Percentiles rank a stretch among this genome's conserved stretches.
Evolutionary conservation across 2,797 vertebrate genomes (phyloP).

Genomic region (Xenopus petersii): DNA sequence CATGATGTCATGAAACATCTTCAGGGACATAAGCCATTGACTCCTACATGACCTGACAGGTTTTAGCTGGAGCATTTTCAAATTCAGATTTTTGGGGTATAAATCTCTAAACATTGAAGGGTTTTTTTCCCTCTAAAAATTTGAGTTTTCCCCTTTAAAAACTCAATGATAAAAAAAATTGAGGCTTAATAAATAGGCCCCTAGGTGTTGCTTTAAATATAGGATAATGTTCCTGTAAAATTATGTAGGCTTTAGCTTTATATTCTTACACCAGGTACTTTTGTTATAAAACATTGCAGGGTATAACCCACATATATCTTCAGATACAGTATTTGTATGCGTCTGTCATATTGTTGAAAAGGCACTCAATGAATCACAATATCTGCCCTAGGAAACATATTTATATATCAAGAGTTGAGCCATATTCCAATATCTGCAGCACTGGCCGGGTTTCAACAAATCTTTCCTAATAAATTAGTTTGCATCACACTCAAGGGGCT

Average conservation of each 20-base stretch:
- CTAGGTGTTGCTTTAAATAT: background rate
- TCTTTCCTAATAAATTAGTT: conserved; percentile 34
- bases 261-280: background rate
- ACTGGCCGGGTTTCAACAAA: conserved; percentile 19
- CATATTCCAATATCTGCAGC: conserved; percentile 21
- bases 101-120: no score
- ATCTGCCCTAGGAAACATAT: conserved; percentile 11
- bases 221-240: background rate
- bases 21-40: no score
- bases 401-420: conserved; percentile 13
- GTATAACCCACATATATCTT: conserved; percentile 2
- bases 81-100: no score
- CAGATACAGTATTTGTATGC: conserved; percentile 2
- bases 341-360: conserved; percentile 2
- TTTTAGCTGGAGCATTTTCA: no score
- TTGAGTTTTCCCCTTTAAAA: no score
- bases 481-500: conserved; percentile 33
- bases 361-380: background rate
- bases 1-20: no score
- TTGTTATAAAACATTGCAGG: background rate
- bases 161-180: no score
- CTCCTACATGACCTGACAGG: no score
- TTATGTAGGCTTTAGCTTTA: background rate
- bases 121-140: no score
- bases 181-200: no score